Base-by-base conservation (phyloP, 2,797 vertebrate genomes). In the Calcarius lapponicus region DNA sequence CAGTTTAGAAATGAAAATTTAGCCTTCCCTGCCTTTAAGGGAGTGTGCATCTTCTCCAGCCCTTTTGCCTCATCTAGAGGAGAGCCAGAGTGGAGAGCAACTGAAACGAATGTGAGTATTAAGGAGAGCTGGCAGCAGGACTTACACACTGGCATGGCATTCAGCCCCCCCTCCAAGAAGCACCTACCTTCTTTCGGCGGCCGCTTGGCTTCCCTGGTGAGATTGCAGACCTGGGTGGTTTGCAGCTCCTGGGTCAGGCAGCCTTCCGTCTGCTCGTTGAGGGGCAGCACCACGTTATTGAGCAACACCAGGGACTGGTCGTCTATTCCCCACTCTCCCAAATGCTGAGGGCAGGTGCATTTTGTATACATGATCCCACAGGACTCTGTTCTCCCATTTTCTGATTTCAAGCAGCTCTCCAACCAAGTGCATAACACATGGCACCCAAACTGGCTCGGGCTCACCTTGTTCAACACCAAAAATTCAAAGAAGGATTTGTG, bases 351-450 rank as follows among this genome's bases (percentile, higher is more conserved):
- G 95, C 99, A 99, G 97, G 99, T 99, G 98, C 99, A 99, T 98
- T 99, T 99, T 80, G 99, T 99, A 98, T 99, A 99, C 98, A 99
- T 99, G 95, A 99, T 99, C 97, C 99, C 99, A 98, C 99, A 99
- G 15, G 99, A 98, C 96, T 99, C 99, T 32, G 98, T 99, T 93
- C 98, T 99, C 97, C 99, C 99, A n/a, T 99, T 99, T 97, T 99
- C 99, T 17, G 98, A 98, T 97, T 99, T 99, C 97, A 99, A 98
- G 98, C 99, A 99, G 98, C 99, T 99, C 98, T 99, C 99, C 98
- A 99, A 97, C 99, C 99, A 99, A 95, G 99, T 99, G 97, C 99
- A 99, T 92, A 99, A 98, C 93, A 99, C 99, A 97, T 99, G 99
- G 97, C 99, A 99, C 88, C 99, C 99, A 97, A 99, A 99, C 97